These are phyloP conservation scores for Gallinago paraguaiae DNA, from an alignment of 2,113 vertebrate species.

Conservation along the genomic window DNA sequence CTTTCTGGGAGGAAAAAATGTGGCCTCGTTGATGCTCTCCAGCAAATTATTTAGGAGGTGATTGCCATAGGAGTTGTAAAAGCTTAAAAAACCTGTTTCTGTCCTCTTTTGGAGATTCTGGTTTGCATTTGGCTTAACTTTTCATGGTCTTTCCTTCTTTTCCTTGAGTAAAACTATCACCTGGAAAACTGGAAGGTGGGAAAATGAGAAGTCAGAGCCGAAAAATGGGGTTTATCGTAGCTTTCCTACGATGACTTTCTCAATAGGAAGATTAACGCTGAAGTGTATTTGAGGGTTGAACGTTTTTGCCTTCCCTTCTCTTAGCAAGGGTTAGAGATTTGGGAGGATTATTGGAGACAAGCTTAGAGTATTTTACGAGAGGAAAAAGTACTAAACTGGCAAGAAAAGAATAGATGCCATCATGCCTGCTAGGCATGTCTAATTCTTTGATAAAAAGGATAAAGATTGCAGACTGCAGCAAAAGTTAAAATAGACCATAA, in stretches of 20 bases:
- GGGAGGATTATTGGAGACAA: conserved; percentile 7
- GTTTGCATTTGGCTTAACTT: neutral
- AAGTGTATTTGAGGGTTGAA: neutral
- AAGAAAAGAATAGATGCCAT: conserved; percentile 28
- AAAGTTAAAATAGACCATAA: neutral
- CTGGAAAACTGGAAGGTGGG: neutral
- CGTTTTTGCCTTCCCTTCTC: neutral
- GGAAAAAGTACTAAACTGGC: conserved; percentile 7
- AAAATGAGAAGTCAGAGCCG: neutral
- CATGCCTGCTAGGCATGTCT: conserved; percentile 3
- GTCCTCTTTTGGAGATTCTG: neutral
- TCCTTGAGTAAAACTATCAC: neutral
- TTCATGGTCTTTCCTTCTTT: neutral
- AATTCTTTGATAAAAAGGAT: conserved; percentile 16
- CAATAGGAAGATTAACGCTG: neutral
- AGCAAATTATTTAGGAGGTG: neutral
- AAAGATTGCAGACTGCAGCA: conserved; percentile 23
- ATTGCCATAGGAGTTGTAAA: neutral
- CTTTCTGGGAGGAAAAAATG: neutral
- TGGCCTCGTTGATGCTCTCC: neutral
- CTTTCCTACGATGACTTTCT: neutral
- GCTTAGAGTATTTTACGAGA: conserved; percentile 12
- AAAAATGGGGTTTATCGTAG: neutral
- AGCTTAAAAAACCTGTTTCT: neutral
- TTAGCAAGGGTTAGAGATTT: conserved; percentile 24